Evolutionary conservation across 2,888 invertebrate genomes (phyloP).

Genomic region (Notocelia uddmanniana): DNA sequence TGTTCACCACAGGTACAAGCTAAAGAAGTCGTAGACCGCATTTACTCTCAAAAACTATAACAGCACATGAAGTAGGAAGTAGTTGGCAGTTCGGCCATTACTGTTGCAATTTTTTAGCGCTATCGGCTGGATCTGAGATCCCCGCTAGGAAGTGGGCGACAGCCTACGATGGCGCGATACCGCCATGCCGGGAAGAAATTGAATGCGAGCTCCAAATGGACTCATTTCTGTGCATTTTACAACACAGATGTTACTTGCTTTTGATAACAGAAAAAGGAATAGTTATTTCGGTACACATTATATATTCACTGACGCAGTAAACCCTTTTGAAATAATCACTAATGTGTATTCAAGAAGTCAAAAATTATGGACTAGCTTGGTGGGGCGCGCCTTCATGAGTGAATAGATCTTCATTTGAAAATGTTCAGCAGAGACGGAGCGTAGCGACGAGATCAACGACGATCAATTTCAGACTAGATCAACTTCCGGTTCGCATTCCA

Average conservation of each 20-base stretch:
- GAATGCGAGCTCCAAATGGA: slow-evolving; percentile 41
- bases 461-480: not conserved
- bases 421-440: not conserved
- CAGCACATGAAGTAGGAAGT: slow-evolving; percentile 13
- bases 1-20: not conserved
- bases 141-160: slow-evolving; percentile 43
- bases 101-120: slow-evolving; percentile 42
- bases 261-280: slow-evolving; percentile 26
- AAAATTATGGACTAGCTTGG: not conserved
- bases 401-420: too few relatives aligned
- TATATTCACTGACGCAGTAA: not conserved
- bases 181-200: slow-evolving; percentile 38
- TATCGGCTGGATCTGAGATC: slow-evolving; percentile 42
- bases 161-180: slow-evolving; percentile 46
- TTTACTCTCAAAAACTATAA: slow-evolving; percentile 4
- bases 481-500: not conserved
- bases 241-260: slow-evolving; percentile 24
- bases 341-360: not conserved
- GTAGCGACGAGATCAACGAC: not conserved
- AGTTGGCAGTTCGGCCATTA: slow-evolving; percentile 33
- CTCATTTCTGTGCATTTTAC: slow-evolving; percentile 35
- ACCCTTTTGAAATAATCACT: not conserved
- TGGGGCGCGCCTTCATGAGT: too few relatives aligned
- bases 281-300: slow-evolving; percentile 1
- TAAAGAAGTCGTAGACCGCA: not conserved